Conservation (phyloP, 2,113 vertebrate species). For the Engraulis encrasicolus region DNA sequence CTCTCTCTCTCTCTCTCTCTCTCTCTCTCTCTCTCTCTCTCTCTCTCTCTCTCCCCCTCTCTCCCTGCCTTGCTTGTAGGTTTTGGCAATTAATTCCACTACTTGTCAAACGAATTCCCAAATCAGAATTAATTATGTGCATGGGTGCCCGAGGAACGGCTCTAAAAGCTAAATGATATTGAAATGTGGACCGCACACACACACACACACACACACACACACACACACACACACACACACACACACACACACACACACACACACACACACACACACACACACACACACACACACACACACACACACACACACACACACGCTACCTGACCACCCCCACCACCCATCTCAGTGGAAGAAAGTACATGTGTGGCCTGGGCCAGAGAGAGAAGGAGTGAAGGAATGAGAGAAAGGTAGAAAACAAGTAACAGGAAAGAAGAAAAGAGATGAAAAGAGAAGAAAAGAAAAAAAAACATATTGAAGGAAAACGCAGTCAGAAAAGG, state of each 20-base stretch:
- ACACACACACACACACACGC: too few relatives aligned
- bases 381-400: background rate
- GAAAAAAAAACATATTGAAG: background rate
- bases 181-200: slow-evolving; percentile 17
- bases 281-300: too few relatives aligned
- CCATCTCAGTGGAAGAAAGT: too few relatives aligned
- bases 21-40: slow-evolving; percentile 23
- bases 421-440: too few relatives aligned
- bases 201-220: background rate
- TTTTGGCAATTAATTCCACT: slow-evolving; percentile 38
- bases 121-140: slow-evolving; percentile 35
- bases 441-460: background rate
- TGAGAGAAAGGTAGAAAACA: background rate
- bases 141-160: slow-evolving; percentile 24
- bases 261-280: too few relatives aligned
- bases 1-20: background rate
- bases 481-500: too few relatives aligned
- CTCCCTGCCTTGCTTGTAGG: slow-evolving; percentile 1
- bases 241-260: too few relatives aligned
- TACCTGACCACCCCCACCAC: too few relatives aligned
- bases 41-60: slow-evolving; percentile 15
- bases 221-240: too few relatives aligned
- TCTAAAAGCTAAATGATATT: slow-evolving; percentile 30
- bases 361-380: too few relatives aligned
- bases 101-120: slow-evolving; percentile 36